Evolutionary conservation across 2,888 invertebrate genomes (phyloP), one percentile per base, ranked within the genome.

Genomic region (Drosophila neoperkinsi): DNA sequence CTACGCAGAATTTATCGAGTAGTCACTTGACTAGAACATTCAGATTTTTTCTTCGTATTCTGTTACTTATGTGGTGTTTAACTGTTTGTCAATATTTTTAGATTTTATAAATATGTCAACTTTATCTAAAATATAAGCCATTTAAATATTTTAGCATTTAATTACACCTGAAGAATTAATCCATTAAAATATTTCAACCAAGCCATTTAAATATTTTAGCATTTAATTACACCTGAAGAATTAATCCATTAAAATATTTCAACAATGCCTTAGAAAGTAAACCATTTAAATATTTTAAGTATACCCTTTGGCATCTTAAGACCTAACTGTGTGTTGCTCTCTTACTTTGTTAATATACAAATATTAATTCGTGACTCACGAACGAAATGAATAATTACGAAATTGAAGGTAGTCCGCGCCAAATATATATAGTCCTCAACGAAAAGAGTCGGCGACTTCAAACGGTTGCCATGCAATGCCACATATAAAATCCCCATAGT

Each of bases 361-460:
- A 53, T 33, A 28, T 34, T 49, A 31, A 9, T 16, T 60, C n/a
- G 1, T 30, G 30, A 30, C 28, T 36, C 30, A 30, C 34, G 28
- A 25, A 16, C 0, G 9, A n/a, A 31, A 58, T 36, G n/a, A 70
- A 41, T 30, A 51, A 57, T 68, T 69, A 34, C 13, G 11, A 57
- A 57, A 46, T 21, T n/a, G 1, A 38, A 34, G n/a, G 1, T n/a
- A n/a, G 13, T 50, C 31, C 9, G 25, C 31, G 13, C 6, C 46
- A 46, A 2, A 18, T 30, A 33, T 9, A 59, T 18, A 11, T 2
- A 34, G 11, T 4, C 31, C 13, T 25, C 10, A 34, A 3, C 36
- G 25, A n/a, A 56, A 52, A 30, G 16, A 41, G 70, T 53, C 84
- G 88, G 79, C 52, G 61, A 79, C 52, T 70, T 82, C 60, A 79